These are phyloP conservation scores for Sinosuthora webbiana DNA, from an alignment of 2,113 vertebrate species.

Conservation along the genomic window DNA sequence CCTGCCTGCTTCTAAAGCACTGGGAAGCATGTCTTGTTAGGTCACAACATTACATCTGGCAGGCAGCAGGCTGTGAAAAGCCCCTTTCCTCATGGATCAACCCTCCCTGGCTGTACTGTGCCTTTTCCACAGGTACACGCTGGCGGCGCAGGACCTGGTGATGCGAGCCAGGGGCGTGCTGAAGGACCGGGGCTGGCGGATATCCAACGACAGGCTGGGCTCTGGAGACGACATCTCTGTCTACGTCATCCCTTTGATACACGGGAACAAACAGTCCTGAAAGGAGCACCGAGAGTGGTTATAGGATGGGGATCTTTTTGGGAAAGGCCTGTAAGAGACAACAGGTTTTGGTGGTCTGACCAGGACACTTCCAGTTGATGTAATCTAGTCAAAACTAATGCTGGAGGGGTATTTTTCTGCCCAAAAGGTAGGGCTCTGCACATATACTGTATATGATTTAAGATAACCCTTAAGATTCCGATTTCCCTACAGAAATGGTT, in stretches of 20 bases:
- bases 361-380: slow-evolving; percentile 8
- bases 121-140: slow-evolving; percentile 85
- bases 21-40: background rate
- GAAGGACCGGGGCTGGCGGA: slow-evolving; percentile 95
- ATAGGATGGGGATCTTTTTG: slow-evolving; percentile 8
- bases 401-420: slow-evolving; percentile 49
- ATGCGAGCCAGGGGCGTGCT: slow-evolving; percentile 93
- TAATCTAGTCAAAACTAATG: slow-evolving; percentile 39
- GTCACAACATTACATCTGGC: background rate
- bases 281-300: background rate
- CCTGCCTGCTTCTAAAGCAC: background rate
- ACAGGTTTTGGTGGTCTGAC: background rate
- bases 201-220: slow-evolving; percentile 90
- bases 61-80: background rate
- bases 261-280: slow-evolving; percentile 85
- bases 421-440: slow-evolving; percentile 42
- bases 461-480: slow-evolving; percentile 41
- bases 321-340: slow-evolving; percentile 31
- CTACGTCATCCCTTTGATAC: slow-evolving; percentile 92
- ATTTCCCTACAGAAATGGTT: slow-evolving; percentile 60
- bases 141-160: slow-evolving; percentile 94
- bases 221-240: slow-evolving; percentile 98
- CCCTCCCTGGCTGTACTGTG: background rate
- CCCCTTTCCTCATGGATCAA: rapidly evolving
- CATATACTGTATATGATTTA: slow-evolving; percentile 55